Conservation (phyloP, 2,888 invertebrate genomes). For the Caenorhabditis uteleia region DNA sequence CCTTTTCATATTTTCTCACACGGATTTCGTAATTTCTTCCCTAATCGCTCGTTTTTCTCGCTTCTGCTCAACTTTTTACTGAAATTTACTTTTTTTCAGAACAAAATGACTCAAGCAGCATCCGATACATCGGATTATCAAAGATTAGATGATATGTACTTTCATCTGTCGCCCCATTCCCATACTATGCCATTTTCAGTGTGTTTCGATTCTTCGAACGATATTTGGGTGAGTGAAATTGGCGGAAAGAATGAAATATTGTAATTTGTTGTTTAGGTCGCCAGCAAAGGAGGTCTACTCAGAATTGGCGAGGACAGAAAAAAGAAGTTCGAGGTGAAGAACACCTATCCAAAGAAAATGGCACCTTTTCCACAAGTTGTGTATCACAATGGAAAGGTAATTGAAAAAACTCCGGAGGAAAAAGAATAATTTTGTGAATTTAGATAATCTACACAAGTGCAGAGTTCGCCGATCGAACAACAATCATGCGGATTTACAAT, state of each 20-base stretch:
- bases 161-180: slow-evolving; percentile 60
- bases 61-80: neutral
- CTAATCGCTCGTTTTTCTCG: neutral
- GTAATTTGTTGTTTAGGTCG: slow-evolving; percentile 40
- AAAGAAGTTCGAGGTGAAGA: too few relatives aligned
- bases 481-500: slow-evolving; percentile 53
- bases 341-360: slow-evolving; percentile 62
- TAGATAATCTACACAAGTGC: slow-evolving; percentile 62
- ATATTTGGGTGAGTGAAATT: slow-evolving; percentile 42
- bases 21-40: too few relatives aligned
- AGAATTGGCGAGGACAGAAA: slow-evolving; percentile 64
- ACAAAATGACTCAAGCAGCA: slow-evolving; percentile 59
- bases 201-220: slow-evolving; percentile 51
- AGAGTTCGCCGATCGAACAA: slow-evolving; percentile 54
- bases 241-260: too few relatives aligned
- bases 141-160: slow-evolving; percentile 65
- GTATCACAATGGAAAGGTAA: slow-evolving; percentile 56
- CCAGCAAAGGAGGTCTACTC: slow-evolving; percentile 66
- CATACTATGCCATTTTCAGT: slow-evolving; percentile 64
- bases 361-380: slow-evolving; percentile 65
- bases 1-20: too few relatives aligned
- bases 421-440: slow-evolving; percentile 6
- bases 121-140: slow-evolving; percentile 68
- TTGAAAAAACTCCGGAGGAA: neutral
- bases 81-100: neutral